Conservation (phyloP, 2,113 vertebrate species). For the Fregata magnificens region DNA sequence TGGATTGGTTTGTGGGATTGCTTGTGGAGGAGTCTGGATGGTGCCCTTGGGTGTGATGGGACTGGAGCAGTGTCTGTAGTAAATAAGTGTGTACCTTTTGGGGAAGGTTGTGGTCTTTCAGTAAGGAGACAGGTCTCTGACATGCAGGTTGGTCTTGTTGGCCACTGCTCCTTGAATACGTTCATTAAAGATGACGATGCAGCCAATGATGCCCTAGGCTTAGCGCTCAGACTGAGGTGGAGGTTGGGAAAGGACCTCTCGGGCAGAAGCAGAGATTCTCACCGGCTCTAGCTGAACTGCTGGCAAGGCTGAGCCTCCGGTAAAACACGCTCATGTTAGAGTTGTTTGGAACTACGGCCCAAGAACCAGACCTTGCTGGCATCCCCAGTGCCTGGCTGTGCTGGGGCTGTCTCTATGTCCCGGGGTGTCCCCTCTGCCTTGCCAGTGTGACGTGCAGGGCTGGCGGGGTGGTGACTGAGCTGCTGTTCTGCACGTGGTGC, state of each 20-base stretch:
- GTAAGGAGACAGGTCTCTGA: not conserved
- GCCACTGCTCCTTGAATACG: accelerated
- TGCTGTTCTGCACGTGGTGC: not conserved
- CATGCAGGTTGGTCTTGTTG: not conserved
- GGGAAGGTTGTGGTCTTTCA: not conserved
- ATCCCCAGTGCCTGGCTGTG: not conserved
- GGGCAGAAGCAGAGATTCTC: not conserved
- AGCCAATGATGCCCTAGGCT: not conserved
- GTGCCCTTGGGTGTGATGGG: not conserved
- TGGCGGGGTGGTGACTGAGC: not conserved
- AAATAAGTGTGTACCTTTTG: not conserved
- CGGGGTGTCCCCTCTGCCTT: not conserved
- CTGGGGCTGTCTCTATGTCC: not conserved
- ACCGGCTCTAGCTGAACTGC: not conserved
- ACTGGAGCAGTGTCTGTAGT: not conserved
- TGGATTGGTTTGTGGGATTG: not conserved
- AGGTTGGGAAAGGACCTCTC: not conserved
- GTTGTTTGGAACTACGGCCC: not conserved
- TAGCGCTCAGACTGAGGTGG: not conserved
- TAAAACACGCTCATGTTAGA: not conserved
- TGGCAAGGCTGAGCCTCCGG: not conserved
- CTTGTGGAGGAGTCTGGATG: accelerated
- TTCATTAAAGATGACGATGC: not conserved
- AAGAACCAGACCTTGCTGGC: not conserved
- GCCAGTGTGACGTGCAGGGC: not conserved